Evolutionary conservation across 2,888 invertebrate genomes (phyloP), one percentile per base, ranked within the genome.

Genomic region (Eurytoma adleriae): DNA sequence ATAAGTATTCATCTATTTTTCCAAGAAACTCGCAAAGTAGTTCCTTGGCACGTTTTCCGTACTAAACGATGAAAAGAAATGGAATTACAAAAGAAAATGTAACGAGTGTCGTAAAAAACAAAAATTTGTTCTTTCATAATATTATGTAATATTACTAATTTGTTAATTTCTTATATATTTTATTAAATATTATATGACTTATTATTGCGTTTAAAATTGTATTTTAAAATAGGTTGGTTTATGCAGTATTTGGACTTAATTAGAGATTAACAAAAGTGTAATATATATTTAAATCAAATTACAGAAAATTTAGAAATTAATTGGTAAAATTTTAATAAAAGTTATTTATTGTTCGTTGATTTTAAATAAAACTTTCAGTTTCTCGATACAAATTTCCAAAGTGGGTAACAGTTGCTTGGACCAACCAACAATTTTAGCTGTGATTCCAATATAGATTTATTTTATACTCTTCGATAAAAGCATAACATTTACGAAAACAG

Each of bases 391-490:
- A 14, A 48, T 48, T 71, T 70, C n/a, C 54, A 75, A 67, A 74
- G 2, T 16, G 20, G 52, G 64, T 71, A 54, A 72, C 57, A 64
- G 50, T 62, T 62, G 56, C 52, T 69, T 57, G 69, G 73, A 77
- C 77, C 72, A 77, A 81, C 66, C 61, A 24, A 81, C 56, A 72
- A 7, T 30, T 75, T 74, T 81, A 78, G 81, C 81, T 81, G 78
- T 81, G 81, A 81, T 81, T 70, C 57, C 70, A 61, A 52, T 30
- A 81, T 75, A 81, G 61, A 81, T 78, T 70, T 78, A 78, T 78
- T 75, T 78, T 74, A 62, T 75, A 69, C 24, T 66, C 24, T 12
- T 57, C 24, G 61, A 73, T 59, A 20, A 71, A 64, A 59, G 61
- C 27, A 40, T 12, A 68, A 57, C 30, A 10, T 61, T 10, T 62